Percentiles rank a stretch among this genome's conserved stretches.
phyloP scores from a whole-genome alignment of 2,888 invertebrate species.

The Ormyrus nitidulus region DNA sequence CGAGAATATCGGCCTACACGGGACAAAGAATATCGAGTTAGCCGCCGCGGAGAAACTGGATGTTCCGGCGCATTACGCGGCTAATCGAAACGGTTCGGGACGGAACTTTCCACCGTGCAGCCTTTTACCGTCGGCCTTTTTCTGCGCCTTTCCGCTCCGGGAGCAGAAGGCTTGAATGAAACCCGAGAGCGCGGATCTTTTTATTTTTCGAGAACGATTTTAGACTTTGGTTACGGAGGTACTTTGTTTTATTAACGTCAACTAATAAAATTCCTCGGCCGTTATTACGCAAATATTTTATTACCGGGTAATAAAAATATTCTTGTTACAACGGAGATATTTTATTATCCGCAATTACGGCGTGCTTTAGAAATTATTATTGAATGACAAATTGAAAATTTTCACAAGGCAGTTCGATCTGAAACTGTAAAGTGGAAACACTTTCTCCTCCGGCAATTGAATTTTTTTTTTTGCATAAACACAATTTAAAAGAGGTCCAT shows the following conservation, averaged over 20 bases:
- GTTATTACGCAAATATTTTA: slow-evolving; percentile 30
- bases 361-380: neutral
- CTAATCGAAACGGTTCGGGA: slow-evolving; percentile 31
- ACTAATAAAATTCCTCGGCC: slow-evolving; percentile 17
- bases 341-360: slow-evolving; percentile 11
- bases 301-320: slow-evolving; percentile 18
- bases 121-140: too few relatives aligned
- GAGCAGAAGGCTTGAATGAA: too few relatives aligned
- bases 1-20: slow-evolving; percentile 41
- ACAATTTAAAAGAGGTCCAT: too few relatives aligned
- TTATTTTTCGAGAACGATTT: neutral
- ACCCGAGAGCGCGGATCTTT: neutral
- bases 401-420: neutral
- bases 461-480: too few relatives aligned
- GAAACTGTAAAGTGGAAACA: too few relatives aligned
- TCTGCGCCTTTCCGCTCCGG: too few relatives aligned
- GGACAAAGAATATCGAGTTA: slow-evolving; percentile 32
- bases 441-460: too few relatives aligned
- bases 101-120: neutral
- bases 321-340: neutral
- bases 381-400: slow-evolving; percentile 2
- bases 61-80: neutral
- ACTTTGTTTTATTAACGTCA: too few relatives aligned
- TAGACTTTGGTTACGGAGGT: neutral
- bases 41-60: slow-evolving; percentile 1